Base-by-base conservation (phyloP, 2,888 invertebrate species). In the Drosophila setosimentum region DNA sequence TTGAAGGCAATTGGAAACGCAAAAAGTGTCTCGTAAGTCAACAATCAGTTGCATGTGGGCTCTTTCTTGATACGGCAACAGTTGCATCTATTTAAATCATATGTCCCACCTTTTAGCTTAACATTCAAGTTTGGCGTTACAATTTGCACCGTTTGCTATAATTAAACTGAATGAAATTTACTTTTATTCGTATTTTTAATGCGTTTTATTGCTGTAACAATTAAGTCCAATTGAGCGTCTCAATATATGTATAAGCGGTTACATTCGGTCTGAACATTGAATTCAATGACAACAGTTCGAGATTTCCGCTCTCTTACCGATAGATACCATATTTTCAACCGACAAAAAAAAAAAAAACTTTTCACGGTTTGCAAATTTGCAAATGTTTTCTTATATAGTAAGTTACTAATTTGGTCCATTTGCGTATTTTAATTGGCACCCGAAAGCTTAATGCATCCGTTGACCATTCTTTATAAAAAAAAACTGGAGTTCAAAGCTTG, bases 361-460 rank as follows among this genome's bases (percentile, higher is more conserved):
- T 86, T 86, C 74, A 88, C 89, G 87, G 79, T 86, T 79, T 68
- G 68, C 76, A 63, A 82, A 70, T 57, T 65, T 69, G 49, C 65
- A 63, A 67, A 45, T 64, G 62, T 68, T 83, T 61, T 65, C 59
- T 72, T 84, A 80, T 71, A 83, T 88, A 84, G n/a, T 10, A 30
- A 50, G 21, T 54, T 18, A 45, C 53, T 68, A 24, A 50, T 27
- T 45, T 76, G 69, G 67, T 53, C 61, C 68, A 79, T 83, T 83
- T 81, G 48, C 37, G n/a, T 68, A 55, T 62, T 61, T 68, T 83
- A 80, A 87, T 78, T 83, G 75, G 72, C 70, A 57, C 37, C 30
- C 49, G 48, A 83, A 65, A 78, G 61, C 54, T 83, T 62, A 65
- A 63, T 29, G 63, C 45, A 70, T 48, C 29, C 32, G 45, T 49